These are phyloP conservation scores for Aphelinus atriplicis DNA, from an alignment of 1,140 invertebrate species.

Conservation along the genomic window DNA sequence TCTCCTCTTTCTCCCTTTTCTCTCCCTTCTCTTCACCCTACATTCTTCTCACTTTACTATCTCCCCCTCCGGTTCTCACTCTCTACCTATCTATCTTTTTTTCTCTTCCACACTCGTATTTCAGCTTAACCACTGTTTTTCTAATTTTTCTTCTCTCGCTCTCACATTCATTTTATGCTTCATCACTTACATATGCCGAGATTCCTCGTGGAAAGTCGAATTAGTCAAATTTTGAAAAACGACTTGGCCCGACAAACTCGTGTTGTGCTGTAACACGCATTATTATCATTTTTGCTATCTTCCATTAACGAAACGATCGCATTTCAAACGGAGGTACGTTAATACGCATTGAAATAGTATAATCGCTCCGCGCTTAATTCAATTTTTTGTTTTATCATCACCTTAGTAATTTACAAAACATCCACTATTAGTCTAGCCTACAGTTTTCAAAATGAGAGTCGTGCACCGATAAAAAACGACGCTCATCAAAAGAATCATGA, in stretches of 20 bases:
- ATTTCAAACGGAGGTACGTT: constrained; percentile 10
- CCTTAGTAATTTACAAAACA: constrained; percentile 63
- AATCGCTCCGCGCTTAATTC: constrained; percentile 36
- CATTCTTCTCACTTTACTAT: neutral
- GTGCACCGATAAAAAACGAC: constrained; percentile 46
- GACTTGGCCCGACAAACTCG: constrained; percentile 41
- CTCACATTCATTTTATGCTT: constrained; percentile 38
- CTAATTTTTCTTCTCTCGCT: constrained; percentile 28
- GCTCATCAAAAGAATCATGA: constrained; percentile 35
- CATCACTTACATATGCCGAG: constrained; percentile 29
- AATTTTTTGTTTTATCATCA: constrained; percentile 48
- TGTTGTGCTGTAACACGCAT: constrained; percentile 44
- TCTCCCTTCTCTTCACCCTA: constrained; percentile 35
- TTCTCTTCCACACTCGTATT: constrained; percentile 32
- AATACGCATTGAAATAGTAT: neutral
- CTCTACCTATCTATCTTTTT: constrained; percentile 35
- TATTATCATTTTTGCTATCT: constrained; percentile 31
- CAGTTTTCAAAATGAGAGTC: constrained; percentile 50
- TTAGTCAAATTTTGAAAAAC: constrained; percentile 44
- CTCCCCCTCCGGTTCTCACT: constrained; percentile 33
- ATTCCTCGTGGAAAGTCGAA: constrained; percentile 43
- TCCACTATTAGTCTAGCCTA: constrained; percentile 61
- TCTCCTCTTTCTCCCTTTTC: constrained; percentile 32
- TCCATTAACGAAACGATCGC: constrained; percentile 10
- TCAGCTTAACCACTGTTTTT: too few relatives aligned